Conservation (phyloP, 2,113 vertebrate genomes). For the Galeopterus variegatus region DNA sequence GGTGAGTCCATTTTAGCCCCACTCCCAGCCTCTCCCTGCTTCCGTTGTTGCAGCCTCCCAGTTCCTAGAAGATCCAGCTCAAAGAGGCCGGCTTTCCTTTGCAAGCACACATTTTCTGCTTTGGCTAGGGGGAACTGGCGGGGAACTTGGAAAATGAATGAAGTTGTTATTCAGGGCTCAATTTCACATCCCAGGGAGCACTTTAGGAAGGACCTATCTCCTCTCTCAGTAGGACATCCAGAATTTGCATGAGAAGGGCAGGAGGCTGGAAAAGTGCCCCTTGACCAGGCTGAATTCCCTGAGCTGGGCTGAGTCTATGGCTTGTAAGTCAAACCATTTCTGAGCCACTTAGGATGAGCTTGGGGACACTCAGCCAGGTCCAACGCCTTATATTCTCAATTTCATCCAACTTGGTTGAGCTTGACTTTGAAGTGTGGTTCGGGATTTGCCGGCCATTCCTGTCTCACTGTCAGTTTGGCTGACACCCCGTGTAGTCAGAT, state of each 20-base stretch:
- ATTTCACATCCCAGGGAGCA: neutral
- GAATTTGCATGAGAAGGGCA: neutral
- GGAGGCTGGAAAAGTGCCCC: neutral
- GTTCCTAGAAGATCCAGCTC: conserved; percentile 62
- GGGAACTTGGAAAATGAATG: conserved; percentile 28
- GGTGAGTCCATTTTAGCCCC: neutral
- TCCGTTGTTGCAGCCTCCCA: neutral
- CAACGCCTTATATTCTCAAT: neutral
- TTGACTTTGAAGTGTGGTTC: neutral
- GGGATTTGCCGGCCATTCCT: neutral
- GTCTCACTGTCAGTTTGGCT: neutral
- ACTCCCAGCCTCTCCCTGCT: neutral
- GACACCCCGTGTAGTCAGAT: neutral
- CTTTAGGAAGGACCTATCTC: neutral
- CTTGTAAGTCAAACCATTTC: neutral
- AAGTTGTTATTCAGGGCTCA: conserved; percentile 55
- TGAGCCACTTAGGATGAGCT: neutral
- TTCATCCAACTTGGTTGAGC: neutral
- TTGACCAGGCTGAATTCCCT: neutral
- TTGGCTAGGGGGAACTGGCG: neutral
- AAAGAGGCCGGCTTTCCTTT: neutral
- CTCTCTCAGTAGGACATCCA: neutral
- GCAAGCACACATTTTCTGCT: neutral
- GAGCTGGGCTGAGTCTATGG: neutral
- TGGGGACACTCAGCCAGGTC: neutral